A percentile compares a stretch with the other conserved stretches of the same genome.
phyloP scores from a whole-genome alignment of 2,888 invertebrate genomes.

The Epinotia brunnichana region DNA sequence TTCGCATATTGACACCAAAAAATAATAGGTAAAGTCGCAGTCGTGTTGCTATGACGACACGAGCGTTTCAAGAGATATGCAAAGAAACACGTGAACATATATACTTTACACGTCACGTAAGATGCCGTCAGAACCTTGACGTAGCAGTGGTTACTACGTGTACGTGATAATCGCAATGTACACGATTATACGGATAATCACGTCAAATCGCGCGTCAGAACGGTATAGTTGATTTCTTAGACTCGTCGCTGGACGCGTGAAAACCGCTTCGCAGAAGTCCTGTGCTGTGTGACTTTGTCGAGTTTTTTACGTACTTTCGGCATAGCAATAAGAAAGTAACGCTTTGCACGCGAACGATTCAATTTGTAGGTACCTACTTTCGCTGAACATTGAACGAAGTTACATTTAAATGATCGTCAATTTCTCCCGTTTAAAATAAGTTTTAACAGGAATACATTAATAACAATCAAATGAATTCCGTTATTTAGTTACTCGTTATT shows the following conservation, averaged over 20 bases:
- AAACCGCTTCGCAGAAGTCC: constrained; percentile 17
- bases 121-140: constrained; percentile 36
- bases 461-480: not conserved
- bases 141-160: constrained; percentile 43
- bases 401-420: not conserved
- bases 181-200: not conserved
- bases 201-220: constrained; percentile 6
- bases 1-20: constrained; percentile 7
- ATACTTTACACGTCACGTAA: constrained; percentile 36
- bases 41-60: constrained; percentile 38
- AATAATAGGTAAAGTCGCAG: constrained; percentile 15
- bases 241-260: not conserved
- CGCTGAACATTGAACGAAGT: not conserved
- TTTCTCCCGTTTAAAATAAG: no score
- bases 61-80: constrained; percentile 27
- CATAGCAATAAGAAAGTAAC: not conserved
- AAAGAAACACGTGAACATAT: constrained; percentile 29
- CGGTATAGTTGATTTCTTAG: constrained; percentile 6
- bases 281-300: not conserved
- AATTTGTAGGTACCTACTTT: not conserved
- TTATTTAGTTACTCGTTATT: not conserved
- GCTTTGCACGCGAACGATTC: not conserved
- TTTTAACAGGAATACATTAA: not conserved
- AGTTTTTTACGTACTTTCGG: not conserved
- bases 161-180: constrained; percentile 26